These are phyloP conservation scores for Oligia latruncula DNA, from an alignment of 2,888 invertebrate species.

Conservation along the genomic window DNA sequence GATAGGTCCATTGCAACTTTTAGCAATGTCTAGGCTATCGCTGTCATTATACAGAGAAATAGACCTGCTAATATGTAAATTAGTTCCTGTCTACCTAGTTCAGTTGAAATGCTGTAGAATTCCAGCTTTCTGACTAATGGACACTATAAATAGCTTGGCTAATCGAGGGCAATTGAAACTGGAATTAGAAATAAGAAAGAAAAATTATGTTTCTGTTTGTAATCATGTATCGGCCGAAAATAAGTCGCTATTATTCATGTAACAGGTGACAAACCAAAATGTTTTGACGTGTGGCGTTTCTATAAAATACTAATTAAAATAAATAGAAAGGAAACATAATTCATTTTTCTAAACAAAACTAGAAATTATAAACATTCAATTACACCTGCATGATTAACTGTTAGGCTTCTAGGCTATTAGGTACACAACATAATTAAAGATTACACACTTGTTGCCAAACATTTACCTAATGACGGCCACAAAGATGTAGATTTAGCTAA, in stretches of 20 bases:
- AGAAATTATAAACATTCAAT: not conserved
- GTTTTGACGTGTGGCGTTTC: too few relatives aligned
- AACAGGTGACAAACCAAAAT: too few relatives aligned
- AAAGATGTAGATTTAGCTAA: conserved; percentile 65
- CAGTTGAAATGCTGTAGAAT: conserved; percentile 39
- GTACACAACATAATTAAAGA: conserved; percentile 24
- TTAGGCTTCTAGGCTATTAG: not conserved
- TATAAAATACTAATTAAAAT: too few relatives aligned
- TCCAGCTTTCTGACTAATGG: conserved; percentile 32
- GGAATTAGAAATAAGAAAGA: not conserved
- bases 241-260: not conserved
- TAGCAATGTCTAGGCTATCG: conserved; percentile 30
- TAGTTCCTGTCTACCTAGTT: conserved; percentile 58
- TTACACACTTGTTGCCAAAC: conserved; percentile 38
- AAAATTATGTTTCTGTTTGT: not conserved
- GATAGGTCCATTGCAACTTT: conserved; percentile 27
- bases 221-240: not conserved
- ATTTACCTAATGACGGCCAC: conserved; percentile 62
- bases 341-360: not conserved
- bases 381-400: not conserved
- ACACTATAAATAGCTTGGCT: conserved; percentile 26
- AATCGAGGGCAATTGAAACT: conserved; percentile 16
- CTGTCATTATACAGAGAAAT: conserved; percentile 21
- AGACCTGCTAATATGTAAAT: conserved; percentile 49
- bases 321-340: not conserved